phyloP scores from a whole-genome alignment of 2,797 vertebrate species.

The Cercopithecus neglectus region DNA sequence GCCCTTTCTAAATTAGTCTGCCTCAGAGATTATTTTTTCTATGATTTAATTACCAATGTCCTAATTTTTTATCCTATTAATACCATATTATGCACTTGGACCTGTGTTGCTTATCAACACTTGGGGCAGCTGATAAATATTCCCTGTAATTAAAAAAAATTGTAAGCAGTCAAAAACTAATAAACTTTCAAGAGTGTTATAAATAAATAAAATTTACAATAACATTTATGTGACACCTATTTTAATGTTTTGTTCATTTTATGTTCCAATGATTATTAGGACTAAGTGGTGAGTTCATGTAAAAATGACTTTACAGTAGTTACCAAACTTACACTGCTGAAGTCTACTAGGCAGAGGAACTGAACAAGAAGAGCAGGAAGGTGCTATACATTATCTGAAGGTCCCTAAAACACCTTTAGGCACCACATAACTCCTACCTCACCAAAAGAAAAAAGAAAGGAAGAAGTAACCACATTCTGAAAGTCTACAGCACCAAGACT shows the following conservation, averaged over 20 bases:
- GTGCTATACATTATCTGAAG: not conserved
- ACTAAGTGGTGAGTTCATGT: not conserved
- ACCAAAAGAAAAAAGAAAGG: not conserved
- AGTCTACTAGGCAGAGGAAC: not conserved
- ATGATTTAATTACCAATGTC: not conserved
- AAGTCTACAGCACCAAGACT: not conserved
- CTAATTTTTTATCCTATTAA: not conserved
- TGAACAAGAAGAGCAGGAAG: not conserved
- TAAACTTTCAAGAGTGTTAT: not conserved
- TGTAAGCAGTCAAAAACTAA: not conserved
- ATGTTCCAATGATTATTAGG: not conserved
- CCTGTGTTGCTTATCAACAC: not conserved
- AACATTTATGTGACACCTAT: not conserved
- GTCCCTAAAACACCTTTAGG: not conserved
- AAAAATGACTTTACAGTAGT: not conserved
- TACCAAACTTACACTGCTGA: not conserved
- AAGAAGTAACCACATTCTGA: not conserved
- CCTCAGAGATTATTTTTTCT: not conserved
- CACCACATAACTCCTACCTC: not conserved
- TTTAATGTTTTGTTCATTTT: not conserved
- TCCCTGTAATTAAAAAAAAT: not conserved
- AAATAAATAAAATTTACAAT: not conserved
- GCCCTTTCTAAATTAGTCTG: conserved; percentile 1
- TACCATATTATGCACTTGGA: not conserved
- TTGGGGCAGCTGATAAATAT: not conserved